A percentile compares a stretch with the other conserved stretches of the same genome.
Conservation (phyloP, 2,888 invertebrate species). For the Volucella inanis region DNA sequence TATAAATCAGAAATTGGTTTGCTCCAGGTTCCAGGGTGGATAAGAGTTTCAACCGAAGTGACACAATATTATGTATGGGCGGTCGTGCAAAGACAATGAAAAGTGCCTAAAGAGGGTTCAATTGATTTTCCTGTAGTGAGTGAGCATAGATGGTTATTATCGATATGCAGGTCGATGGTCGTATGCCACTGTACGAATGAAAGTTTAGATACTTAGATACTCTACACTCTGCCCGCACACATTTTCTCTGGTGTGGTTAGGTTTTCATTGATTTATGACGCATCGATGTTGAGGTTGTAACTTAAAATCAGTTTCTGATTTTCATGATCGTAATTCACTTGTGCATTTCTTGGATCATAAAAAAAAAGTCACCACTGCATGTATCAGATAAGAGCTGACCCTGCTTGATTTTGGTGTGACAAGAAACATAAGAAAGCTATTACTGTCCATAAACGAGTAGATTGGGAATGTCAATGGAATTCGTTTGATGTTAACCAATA, state of each 20-base stretch:
- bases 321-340: conserved; percentile 58
- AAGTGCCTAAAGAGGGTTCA: conserved; percentile 51
- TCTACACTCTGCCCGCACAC: conserved; percentile 16
- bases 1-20: conserved; percentile 65
- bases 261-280: conserved; percentile 62
- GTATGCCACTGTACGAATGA: conserved; percentile 26
- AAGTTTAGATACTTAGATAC: conserved; percentile 26
- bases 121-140: conserved; percentile 61
- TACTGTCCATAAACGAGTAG: conserved; percentile 29
- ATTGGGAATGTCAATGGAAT: not conserved
- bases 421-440: conserved; percentile 55
- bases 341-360: conserved; percentile 7
- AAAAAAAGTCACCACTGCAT: conserved; percentile 32
- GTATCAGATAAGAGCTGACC: conserved; percentile 51
- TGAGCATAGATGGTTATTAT: conserved; percentile 44
- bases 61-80: conserved; percentile 68
- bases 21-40: conserved; percentile 32
- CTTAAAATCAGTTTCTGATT: conserved; percentile 47
- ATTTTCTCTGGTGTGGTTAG: conserved; percentile 36
- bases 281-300: conserved; percentile 59
- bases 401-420: conserved; percentile 56
- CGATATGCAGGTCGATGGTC: conserved; percentile 37
- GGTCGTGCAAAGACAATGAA: conserved; percentile 60
- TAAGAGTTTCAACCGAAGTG: conserved; percentile 42
- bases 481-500: too few relatives aligned